Evolutionary conservation across 2,888 invertebrate species (phyloP), one percentile per base, ranked within the genome.

Genomic region (Dryococelus australis): DNA sequence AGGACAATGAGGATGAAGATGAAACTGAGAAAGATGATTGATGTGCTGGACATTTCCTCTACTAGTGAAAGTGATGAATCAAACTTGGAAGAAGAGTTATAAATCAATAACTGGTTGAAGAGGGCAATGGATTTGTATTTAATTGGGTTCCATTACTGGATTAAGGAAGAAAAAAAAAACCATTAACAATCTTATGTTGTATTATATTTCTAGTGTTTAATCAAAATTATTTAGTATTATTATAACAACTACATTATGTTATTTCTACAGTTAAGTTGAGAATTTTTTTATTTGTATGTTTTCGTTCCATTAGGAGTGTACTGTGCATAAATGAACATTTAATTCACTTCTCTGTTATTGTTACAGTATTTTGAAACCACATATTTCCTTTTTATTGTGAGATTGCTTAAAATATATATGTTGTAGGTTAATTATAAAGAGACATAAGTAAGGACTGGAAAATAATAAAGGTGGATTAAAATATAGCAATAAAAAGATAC

Each of bases 101-200:
- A 12, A 78, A 35, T 35, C 24, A 80, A 28, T 13, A 24, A 20
- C 80, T 80, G n/a, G 13, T 80, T 80, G 80, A 80, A 80, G n/a
- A 28, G 80, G 8, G n/a, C 80, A 80, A 80, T n/a, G 80, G 80
- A 80, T n/a, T 12, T 80, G 80, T 80, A 80, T 78, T n/a, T n/a
- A n/a, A 79, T 20, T 12, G 10, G 10, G 27, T 79, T 79, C 20
- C 0, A 27, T 79, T 79, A 79, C 79, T 79, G 27, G 10, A 79
- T 79, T 79, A n/a, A n/a, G 4, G 26, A 79, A 20, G 20, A 12
- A 20, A 16, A 79, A 79, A 79, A 8, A 79, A 1, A 27, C 10
- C n/a, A 79, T 79, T 12, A 24, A 79, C 20, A 27, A 47, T 47
- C 47, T 9, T 47, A 47, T 47, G n/a, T n/a, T n/a, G n/a, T n/a